phyloP scores from a whole-genome alignment of 2,113 vertebrate species.

The Geococcyx californianus region DNA sequence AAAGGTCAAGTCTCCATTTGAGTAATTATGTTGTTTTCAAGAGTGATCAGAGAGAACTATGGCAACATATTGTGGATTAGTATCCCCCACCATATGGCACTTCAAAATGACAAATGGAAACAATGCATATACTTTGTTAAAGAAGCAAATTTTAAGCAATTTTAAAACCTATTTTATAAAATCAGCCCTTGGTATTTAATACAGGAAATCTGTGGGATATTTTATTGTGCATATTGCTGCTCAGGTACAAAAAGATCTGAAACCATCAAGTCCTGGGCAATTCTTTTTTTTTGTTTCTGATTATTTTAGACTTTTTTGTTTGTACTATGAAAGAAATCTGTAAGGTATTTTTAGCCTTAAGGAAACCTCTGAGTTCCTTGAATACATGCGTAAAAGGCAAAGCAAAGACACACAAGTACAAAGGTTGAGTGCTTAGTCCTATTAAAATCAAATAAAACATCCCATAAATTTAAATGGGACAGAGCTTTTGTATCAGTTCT shows the following conservation, averaged over 20 bases:
- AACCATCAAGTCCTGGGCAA: not conserved
- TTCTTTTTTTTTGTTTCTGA: not conserved
- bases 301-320: not conserved
- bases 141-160: not conserved
- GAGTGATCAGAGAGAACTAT: conserved; percentile 28
- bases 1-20: conserved; percentile 63
- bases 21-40: conserved; percentile 57
- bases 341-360: not conserved
- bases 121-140: not conserved
- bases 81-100: conserved; percentile 60
- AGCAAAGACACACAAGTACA: not conserved
- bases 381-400: not conserved
- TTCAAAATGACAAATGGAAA: conserved; percentile 51
- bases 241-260: not conserved
- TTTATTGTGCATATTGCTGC: not conserved
- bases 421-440: not conserved
- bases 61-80: conserved; percentile 37
- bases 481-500: not conserved
- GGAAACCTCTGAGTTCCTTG: not conserved
- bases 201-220: not conserved
- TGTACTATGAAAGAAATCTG: not conserved
- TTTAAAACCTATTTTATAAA: not conserved
- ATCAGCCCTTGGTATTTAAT: not conserved
- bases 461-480: not conserved
- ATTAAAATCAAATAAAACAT: not conserved